phyloP scores from a whole-genome alignment of 1,140 invertebrate species.

The Steinernema khuongi region DNA sequence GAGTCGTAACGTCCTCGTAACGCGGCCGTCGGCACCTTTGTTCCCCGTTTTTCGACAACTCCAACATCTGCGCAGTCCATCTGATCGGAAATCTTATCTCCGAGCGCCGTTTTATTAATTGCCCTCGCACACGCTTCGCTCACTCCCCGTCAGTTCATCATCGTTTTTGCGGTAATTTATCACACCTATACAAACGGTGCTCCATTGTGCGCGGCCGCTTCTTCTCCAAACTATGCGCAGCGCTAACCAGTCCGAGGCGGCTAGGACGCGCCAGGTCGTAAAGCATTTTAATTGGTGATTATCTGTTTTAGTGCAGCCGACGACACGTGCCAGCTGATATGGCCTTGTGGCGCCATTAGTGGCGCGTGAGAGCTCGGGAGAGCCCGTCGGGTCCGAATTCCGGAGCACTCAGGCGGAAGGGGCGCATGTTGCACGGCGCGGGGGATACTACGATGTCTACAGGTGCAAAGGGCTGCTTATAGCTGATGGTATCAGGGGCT shows the following conservation, averaged over 20 bases:
- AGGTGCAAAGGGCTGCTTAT: too few relatives aligned
- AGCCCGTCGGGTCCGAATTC: too few relatives aligned
- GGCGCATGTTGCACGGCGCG: too few relatives aligned
- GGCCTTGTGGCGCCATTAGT: too few relatives aligned
- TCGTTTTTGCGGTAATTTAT: conserved; percentile 15
- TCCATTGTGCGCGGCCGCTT: conserved; percentile 2
- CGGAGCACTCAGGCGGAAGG: too few relatives aligned
- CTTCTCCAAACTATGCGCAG: too few relatives aligned
- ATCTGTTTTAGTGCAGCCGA: conserved; percentile 3
- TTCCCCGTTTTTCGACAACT: not conserved
- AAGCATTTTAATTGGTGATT: conserved; percentile 17
- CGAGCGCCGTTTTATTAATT: conserved; percentile 4
- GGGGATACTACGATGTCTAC: too few relatives aligned
- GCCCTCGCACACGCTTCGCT: not conserved
- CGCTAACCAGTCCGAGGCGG: too few relatives aligned
- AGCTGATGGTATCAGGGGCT: too few relatives aligned
- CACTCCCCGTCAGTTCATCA: not conserved
- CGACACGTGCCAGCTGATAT: conserved; percentile 14
- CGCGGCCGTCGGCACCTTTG: conserved; percentile 6
- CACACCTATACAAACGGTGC: conserved; percentile 1
- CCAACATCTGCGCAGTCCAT: conserved; percentile 4
- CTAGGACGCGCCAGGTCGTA: too few relatives aligned
- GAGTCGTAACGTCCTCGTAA: not conserved
- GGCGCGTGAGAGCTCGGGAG: too few relatives aligned
- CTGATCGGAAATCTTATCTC: conserved; percentile 14